These are phyloP conservation scores for Trialeurodes vaporariorum DNA, from an alignment of 1,140 invertebrate species.

Conservation along the genomic window DNA sequence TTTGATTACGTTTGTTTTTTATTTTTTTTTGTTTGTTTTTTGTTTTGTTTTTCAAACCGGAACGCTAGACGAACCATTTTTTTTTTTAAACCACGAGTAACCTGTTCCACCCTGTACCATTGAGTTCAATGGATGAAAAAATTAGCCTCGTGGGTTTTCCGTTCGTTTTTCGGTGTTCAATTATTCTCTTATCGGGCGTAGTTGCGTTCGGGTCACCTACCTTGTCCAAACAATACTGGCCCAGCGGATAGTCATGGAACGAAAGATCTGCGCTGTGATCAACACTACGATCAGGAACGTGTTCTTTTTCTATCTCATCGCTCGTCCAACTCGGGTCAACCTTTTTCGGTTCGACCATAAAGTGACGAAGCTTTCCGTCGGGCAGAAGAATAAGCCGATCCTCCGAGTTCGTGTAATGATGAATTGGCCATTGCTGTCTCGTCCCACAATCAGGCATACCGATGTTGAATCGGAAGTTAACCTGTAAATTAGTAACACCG, in stretches of 20 bases:
- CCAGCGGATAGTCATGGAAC: constrained; percentile 55
- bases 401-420: constrained; percentile 43
- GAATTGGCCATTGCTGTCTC: constrained; percentile 56
- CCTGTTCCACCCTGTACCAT: too few relatives aligned
- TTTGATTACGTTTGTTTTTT: too few relatives aligned
- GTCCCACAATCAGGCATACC: constrained; percentile 56
- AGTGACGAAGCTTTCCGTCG: constrained; percentile 56
- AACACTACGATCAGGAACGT: constrained; percentile 26
- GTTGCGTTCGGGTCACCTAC: constrained; percentile 40
- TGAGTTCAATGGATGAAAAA: too few relatives aligned
- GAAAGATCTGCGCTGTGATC: constrained; percentile 39
- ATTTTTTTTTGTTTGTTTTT: too few relatives aligned
- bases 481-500: constrained; percentile 31
- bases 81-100: too few relatives aligned
- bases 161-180: too few relatives aligned
- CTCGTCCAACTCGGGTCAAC: constrained; percentile 34
- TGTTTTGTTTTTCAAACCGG: too few relatives aligned
- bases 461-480: constrained; percentile 39
- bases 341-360: constrained; percentile 40
- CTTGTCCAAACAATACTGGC: constrained; percentile 67
- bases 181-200: too few relatives aligned
- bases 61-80: too few relatives aligned
- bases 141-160: too few relatives aligned
- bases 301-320: constrained; percentile 15
- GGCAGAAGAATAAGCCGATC: constrained; percentile 51